These are phyloP conservation scores for Apodemus sylvaticus DNA, from an alignment of 2,113 vertebrate species.

Conservation along the genomic window DNA sequence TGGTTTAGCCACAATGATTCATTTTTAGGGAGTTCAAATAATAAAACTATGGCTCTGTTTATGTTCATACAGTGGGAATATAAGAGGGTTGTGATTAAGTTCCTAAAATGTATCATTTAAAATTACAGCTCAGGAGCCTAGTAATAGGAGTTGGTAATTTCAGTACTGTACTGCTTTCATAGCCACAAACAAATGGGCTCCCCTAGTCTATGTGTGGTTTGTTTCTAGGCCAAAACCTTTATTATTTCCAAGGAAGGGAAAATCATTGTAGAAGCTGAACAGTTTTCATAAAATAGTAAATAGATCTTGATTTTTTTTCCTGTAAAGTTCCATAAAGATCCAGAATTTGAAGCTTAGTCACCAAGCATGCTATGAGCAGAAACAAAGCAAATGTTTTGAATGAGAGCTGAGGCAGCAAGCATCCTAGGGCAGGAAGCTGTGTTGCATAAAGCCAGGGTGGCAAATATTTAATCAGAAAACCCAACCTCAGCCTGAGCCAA, in stretches of 20 bases:
- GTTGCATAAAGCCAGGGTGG: rapidly evolving
- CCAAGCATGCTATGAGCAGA: not conserved
- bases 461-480: not conserved
- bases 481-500: not conserved
- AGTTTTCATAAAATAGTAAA: constrained; percentile 10
- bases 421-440: not conserved
- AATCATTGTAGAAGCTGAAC: not conserved
- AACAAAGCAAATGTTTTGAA: not conserved
- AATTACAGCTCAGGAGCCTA: not conserved
- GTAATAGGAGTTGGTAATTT: not conserved
- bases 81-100: not conserved
- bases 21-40: not conserved
- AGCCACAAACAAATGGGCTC: not conserved
- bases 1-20: not conserved
- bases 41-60: not conserved
- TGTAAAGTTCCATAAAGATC: not conserved
- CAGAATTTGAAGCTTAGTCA: not conserved
- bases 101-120: not conserved
- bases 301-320: not conserved
- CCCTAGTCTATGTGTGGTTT: not conserved
- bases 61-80: not conserved
- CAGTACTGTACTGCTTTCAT: not conserved
- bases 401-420: not conserved
- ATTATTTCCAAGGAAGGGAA: not conserved
- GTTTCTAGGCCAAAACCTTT: not conserved